Base-by-base conservation (phyloP, 1,140 invertebrate species). In the Scaptomyza pallida region DNA sequence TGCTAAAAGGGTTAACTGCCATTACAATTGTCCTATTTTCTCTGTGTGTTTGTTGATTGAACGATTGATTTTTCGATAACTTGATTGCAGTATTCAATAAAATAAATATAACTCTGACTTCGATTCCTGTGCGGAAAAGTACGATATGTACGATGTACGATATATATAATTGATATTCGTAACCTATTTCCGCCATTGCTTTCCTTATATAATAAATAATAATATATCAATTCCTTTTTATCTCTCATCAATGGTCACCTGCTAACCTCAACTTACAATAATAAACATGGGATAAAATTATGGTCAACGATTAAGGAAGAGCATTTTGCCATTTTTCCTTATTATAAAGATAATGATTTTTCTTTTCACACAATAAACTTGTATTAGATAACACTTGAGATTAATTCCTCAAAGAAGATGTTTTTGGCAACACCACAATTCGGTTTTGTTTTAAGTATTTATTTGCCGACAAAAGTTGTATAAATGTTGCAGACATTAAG, bases 401-500 rank as follows among this genome's bases (percentile, higher is more conserved):
- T 4, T 4, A 21, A 21, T 21, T 21, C 19, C 19, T 21, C 4
- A 21, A 21, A 21, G n/a, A n/a, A n/a, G n/a, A n/a, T n/a, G n/a
- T n/a, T n/a, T 44, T 19, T 12, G 16, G 15, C n/a, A 16, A 16
- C 9, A 16, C 17, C 10, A 10, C 9, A 12, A 1, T 19, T 19
- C 43, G 43, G 17, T n/a, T 23, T 12, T 23, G 12, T 45, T 47
- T 47, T 8, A 3, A 13, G 44, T 23, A 9, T 47, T 23, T 23
- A 8, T 55, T n/a, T 10, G 33, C 30, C 21, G 33, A 10, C 15
- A 19, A 44, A 21, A 10, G 50, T 55, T 63, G 26, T 33, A 56
- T 44, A 8, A 45, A 56, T 55, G n/a, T 64, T 55, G 43, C 40
- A 19, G 51, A 52, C 40, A 65, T 57, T 65, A 57, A 37, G 9